Evolutionary conservation across 2,888 invertebrate species (phyloP).

Genomic region (Drosophila monieri): DNA sequence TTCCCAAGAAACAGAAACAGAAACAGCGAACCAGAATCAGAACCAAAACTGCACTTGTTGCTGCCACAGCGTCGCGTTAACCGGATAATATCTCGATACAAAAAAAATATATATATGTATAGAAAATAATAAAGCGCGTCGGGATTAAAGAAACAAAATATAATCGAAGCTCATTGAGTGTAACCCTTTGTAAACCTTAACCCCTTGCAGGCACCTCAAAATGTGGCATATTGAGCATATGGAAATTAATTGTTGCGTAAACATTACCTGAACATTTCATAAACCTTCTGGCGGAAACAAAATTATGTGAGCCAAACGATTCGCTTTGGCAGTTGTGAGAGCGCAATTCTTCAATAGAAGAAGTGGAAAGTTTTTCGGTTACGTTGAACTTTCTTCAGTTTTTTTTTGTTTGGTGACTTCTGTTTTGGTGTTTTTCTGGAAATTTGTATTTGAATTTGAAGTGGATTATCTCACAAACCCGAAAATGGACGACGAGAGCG

Average conservation of each 20-base stretch:
- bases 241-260: slow-evolving; percentile 67
- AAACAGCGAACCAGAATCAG: slow-evolving; percentile 58
- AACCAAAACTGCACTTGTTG: slow-evolving; percentile 80
- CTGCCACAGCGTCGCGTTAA: slow-evolving; percentile 60
- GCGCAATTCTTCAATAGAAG: slow-evolving; percentile 22
- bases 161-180: not conserved
- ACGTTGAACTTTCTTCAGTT: slow-evolving; percentile 1
- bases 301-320: slow-evolving; percentile 29
- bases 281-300: slow-evolving; percentile 12
- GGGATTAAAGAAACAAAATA: slow-evolving; percentile 6
- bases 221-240: slow-evolving; percentile 64
- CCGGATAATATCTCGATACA: not conserved
- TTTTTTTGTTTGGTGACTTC: not conserved
- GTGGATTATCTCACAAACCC: slow-evolving; percentile 69
- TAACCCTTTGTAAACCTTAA: not conserved
- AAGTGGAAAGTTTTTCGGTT: slow-evolving; percentile 20
- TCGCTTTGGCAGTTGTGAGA: slow-evolving; percentile 34
- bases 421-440: slow-evolving; percentile 8
- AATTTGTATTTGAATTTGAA: slow-evolving; percentile 21
- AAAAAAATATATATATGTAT: not conserved
- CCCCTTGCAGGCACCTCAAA: slow-evolving; percentile 46
- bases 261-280: slow-evolving; percentile 61
- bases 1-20: slow-evolving; percentile 53
- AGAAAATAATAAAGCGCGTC: slow-evolving; percentile 17
- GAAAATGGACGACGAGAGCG: slow-evolving; percentile 91